phyloP scores from a whole-genome alignment of 2,888 invertebrate genomes.

The Rosalia funebris region DNA sequence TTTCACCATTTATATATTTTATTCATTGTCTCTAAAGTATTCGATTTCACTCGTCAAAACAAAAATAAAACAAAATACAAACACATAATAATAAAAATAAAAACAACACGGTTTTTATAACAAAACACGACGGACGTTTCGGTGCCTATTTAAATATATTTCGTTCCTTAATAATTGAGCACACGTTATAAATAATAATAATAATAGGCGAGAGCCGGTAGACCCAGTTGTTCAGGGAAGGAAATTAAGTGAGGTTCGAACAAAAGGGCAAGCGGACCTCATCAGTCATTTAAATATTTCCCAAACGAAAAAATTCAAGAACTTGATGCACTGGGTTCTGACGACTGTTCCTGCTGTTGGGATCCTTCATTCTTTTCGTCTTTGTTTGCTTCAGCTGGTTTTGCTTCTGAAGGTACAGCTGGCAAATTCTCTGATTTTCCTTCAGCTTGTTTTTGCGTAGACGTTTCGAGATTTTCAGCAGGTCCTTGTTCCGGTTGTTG shows the following conservation, averaged over 20 bases:
- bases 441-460: constrained; percentile 35
- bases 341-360: constrained; percentile 49
- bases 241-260: constrained; percentile 57
- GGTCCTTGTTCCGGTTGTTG: constrained; percentile 18
- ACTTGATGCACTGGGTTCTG: constrained; percentile 54
- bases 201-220: constrained; percentile 54
- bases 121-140: constrained; percentile 46
- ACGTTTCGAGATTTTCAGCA: constrained; percentile 20
- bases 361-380: constrained; percentile 39
- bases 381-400: constrained; percentile 12
- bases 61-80: constrained; percentile 44
- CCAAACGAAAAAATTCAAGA: constrained; percentile 51
- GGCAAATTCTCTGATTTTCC: constrained; percentile 12
- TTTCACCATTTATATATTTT: constrained; percentile 35
- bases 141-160: constrained; percentile 31
- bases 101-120: constrained; percentile 52
- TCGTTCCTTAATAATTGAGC: constrained; percentile 49
- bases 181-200: constrained; percentile 49
- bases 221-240: constrained; percentile 55
- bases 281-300: constrained; percentile 45
- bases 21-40: constrained; percentile 18
- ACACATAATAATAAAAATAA: constrained; percentile 44
- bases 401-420: constrained; percentile 8
- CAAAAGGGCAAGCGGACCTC: constrained; percentile 61
- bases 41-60: constrained; percentile 36